Base-by-base conservation (phyloP, 2,797 vertebrate genomes). In the Gallinago stenura region DNA sequence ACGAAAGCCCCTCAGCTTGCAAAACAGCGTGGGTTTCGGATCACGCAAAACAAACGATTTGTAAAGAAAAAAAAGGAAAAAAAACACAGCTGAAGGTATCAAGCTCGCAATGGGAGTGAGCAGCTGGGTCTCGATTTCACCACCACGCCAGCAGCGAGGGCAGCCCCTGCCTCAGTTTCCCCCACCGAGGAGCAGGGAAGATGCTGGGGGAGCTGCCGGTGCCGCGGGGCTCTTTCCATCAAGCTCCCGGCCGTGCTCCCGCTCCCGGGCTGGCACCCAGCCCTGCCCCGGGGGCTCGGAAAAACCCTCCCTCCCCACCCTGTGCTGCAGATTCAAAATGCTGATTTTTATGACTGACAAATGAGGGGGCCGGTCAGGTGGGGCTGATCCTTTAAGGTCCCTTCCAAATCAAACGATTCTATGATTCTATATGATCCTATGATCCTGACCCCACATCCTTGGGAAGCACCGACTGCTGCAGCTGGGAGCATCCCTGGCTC, bases 61-160 rank as follows among this genome's bases (percentile, higher is more conserved):
- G 15, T 37, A 3, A 57, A 86, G 54, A 10, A 66, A 45, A 25
- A 21, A 28, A 51, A 6, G 15, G 15, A 21, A 24, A 51, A 17
- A 41, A 41, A 39, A 39, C 19, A 64, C 28, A 64, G 0, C 64
- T 72, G 4, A 8, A 60, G n/a, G 26, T 17, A 14, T 19, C 11
- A 10, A 46, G 28, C 45, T 64, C 72, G 45, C 54, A 35, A 12
- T 3, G 21, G 25, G 21, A 25, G 8, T 37, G 30, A 71, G 43
- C 56, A 6, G 16, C 33, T 12, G 72, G 31, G 16, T 87, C 58
- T 14, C 9, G 25, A n/a, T 16, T 75, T 54, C 85, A n/a, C 20
- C 84, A 22, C 16, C 51, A 0, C 0, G 2, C 2, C 2, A 0
- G 39, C 35, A 4, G 19, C 0, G 0, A 45, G 57, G 31, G 19